phyloP scores from a whole-genome alignment of 2,888 invertebrate genomes.

The Cremastinae sp. region DNA sequence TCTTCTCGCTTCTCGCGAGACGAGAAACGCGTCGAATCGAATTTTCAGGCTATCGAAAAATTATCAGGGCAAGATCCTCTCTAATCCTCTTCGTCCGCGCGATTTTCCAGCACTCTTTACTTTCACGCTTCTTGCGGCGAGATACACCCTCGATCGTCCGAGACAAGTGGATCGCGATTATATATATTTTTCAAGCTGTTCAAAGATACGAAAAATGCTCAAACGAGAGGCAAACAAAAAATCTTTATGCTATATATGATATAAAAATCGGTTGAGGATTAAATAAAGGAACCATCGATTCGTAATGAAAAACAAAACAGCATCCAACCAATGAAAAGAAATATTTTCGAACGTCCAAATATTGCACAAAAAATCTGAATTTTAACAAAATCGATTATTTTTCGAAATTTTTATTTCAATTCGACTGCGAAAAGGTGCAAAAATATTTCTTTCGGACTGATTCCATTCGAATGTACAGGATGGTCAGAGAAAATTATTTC shows the following conservation, averaged over 20 bases:
- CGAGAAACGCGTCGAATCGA: not conserved
- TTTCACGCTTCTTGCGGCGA: not conserved
- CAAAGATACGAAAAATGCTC: not conserved
- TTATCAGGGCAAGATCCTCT: not conserved
- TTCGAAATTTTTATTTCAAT: not conserved
- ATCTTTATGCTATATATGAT: not conserved
- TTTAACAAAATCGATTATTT: no score
- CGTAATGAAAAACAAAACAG: no score
- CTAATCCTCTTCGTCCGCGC: not conserved
- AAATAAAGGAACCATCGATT: no score
- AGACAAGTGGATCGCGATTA: slow-evolving; percentile 39
- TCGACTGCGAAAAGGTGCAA: not conserved
- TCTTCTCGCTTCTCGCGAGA: slow-evolving; percentile 10
- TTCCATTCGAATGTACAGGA: not conserved
- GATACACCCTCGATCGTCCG: slow-evolving; percentile 57
- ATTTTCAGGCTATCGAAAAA: not conserved
- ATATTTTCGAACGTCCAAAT: no score
- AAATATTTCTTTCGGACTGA: not conserved
- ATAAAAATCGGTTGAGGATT: no score
- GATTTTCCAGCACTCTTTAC: not conserved
- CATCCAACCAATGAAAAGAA: no score
- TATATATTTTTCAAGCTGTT: not conserved
- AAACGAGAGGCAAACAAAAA: not conserved
- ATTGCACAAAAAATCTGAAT: no score
- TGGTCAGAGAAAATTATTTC: no score